phyloP scores from a whole-genome alignment of 2,797 vertebrate species.

The Megaceryle alcyon region DNA sequence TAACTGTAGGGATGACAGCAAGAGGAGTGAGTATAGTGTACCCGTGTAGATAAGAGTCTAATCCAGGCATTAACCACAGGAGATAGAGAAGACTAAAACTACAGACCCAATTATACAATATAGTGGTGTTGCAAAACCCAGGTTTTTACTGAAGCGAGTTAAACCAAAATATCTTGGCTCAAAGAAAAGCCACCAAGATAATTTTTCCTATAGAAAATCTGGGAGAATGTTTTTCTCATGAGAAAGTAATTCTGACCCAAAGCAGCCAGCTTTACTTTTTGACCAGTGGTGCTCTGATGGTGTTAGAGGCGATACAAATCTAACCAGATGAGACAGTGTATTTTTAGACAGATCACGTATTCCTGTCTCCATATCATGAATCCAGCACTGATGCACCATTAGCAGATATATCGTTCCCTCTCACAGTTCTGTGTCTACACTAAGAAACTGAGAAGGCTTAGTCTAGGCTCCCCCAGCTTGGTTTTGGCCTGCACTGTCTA shows the following conservation, averaged over 20 bases:
- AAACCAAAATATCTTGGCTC: not conserved
- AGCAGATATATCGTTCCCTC: not conserved
- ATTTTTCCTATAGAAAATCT: not conserved
- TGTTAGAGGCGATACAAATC: not conserved
- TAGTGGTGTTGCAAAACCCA: not conserved
- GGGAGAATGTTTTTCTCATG: not conserved
- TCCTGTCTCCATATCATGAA: not conserved
- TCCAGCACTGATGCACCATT: not conserved
- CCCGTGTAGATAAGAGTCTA: accelerated
- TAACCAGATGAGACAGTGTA: not conserved
- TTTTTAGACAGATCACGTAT: not conserved
- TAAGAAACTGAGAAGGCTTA: not conserved
- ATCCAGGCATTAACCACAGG: not conserved
- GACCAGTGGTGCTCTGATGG: not conserved
- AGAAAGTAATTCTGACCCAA: not conserved
- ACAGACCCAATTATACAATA: not conserved
- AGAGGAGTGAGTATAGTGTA: not conserved
- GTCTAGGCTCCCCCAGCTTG: not conserved
- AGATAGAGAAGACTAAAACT: not conserved
- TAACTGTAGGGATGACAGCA: accelerated
- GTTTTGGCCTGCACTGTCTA: not conserved
- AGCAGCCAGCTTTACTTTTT: not conserved
- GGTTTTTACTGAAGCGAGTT: not conserved
- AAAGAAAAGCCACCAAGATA: not conserved
- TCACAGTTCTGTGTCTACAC: not conserved